A percentile compares a stretch with the other conserved stretches of the same genome.
These are phyloP conservation scores for Bradypus variegatus DNA, from an alignment of 2,797 vertebrate genomes.

Conservation along the genomic window DNA sequence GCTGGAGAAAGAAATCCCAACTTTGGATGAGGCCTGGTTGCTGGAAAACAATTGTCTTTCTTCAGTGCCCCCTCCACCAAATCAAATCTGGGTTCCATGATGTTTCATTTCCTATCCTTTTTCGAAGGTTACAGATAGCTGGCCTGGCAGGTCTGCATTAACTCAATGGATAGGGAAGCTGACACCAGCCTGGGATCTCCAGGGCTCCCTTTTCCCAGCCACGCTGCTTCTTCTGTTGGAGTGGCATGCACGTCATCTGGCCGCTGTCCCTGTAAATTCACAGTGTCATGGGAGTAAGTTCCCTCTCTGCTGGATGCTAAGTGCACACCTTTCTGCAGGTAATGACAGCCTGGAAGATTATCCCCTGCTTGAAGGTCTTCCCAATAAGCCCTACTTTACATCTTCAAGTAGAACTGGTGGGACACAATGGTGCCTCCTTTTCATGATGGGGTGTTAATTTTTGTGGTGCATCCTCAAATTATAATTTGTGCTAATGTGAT, in stretches of 20 bases:
- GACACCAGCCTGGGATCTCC: fast-evolving
- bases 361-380: background rate
- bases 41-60: no score
- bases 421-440: background rate
- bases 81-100: background rate
- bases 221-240: no score
- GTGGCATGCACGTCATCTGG: background rate
- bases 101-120: background rate
- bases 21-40: background rate
- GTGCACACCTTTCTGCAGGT: no score
- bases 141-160: no score
- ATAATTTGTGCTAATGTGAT: no score
- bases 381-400: background rate
- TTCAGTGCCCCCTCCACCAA: background rate
- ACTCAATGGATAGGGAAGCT: background rate
- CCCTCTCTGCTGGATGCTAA: background rate
- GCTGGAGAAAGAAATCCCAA: background rate
- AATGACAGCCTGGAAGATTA: background rate
- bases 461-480: background rate
- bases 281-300: fast-evolving
- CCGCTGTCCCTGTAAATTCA: no score
- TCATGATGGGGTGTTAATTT: background rate
- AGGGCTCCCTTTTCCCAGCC: background rate
- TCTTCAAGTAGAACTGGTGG: background rate
- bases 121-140: background rate